A percentile compares a stretch with the other conserved stretches of the same genome.
These are phyloP conservation scores for Ariopsis seemanni DNA, from an alignment of 2,113 vertebrate genomes.

Conservation along the genomic window DNA sequence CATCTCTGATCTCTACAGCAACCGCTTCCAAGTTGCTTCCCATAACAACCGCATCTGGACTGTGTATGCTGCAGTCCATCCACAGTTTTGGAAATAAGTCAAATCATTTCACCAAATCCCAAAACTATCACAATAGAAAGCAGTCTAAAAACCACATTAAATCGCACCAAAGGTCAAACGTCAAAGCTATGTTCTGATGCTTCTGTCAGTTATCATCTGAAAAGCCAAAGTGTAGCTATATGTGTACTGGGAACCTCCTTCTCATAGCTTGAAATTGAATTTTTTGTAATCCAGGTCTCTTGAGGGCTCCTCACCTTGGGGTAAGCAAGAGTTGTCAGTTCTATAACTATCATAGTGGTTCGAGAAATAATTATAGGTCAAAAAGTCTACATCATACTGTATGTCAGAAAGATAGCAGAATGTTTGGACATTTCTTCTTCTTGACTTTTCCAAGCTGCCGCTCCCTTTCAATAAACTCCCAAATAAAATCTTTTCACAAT, in stretches of 20 bases:
- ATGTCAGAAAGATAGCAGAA: neutral
- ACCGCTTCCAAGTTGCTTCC: slow-evolving; percentile 25
- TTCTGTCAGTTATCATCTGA: neutral
- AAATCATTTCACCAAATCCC: neutral
- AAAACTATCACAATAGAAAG: neutral
- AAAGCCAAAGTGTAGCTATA: too few relatives aligned
- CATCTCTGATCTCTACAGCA: slow-evolving; percentile 32
- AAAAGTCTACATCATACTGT: neutral
- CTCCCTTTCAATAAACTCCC: neutral
- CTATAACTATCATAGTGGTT: neutral
- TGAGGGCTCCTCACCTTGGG: neutral
- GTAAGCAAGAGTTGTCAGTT: neutral
- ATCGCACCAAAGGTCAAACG: neutral
- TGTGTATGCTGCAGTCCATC: neutral
- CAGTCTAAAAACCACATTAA: neutral
- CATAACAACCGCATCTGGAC: slow-evolving; percentile 19
- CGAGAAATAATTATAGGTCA: neutral
- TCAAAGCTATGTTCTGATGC: neutral
- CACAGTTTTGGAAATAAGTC: neutral
- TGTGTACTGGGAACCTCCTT: neutral
- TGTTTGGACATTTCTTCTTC: neutral
- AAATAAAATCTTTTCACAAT: neutral
- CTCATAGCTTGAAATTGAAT: slow-evolving; percentile 7
- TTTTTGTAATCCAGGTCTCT: neutral
- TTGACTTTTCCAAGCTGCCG: neutral